phyloP scores from a whole-genome alignment of 2,888 invertebrate genomes.

The Nasonovia ribisnigri region DNA sequence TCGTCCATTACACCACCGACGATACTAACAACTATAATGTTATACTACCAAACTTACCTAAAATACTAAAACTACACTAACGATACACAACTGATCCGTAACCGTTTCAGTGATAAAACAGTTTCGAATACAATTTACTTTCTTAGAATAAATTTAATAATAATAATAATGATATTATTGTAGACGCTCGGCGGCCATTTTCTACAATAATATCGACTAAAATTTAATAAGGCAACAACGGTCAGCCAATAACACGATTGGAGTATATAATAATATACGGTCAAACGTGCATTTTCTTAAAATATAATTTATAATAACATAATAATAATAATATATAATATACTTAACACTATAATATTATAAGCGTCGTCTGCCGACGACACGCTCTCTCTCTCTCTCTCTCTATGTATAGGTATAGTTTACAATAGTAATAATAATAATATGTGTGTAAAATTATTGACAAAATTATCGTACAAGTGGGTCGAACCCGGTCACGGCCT shows the following conservation, averaged over 20 bases:
- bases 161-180: slow-evolving; percentile 18
- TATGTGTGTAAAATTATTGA: slow-evolving; percentile 1
- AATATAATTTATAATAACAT: neutral
- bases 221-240: slow-evolving; percentile 45
- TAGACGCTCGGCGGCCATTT: neutral
- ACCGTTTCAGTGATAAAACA: neutral
- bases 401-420: neutral
- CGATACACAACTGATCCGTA: neutral
- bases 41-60: neutral
- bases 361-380: neutral
- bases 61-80: neutral
- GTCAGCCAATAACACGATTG: slow-evolving; percentile 21
- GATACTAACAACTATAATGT: neutral
- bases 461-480: neutral
- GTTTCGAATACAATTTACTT: neutral
- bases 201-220: neutral
- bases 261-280: neutral
- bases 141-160: neutral
- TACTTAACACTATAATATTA: neutral
- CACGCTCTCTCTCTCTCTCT: neutral
- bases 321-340: neutral
- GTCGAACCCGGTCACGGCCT: neutral
- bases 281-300: neutral
- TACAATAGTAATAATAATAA: neutral
- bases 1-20: neutral